Evolutionary conservation across 2,888 invertebrate species (phyloP).

Genomic region (Ditylenchus weischeri): DNA sequence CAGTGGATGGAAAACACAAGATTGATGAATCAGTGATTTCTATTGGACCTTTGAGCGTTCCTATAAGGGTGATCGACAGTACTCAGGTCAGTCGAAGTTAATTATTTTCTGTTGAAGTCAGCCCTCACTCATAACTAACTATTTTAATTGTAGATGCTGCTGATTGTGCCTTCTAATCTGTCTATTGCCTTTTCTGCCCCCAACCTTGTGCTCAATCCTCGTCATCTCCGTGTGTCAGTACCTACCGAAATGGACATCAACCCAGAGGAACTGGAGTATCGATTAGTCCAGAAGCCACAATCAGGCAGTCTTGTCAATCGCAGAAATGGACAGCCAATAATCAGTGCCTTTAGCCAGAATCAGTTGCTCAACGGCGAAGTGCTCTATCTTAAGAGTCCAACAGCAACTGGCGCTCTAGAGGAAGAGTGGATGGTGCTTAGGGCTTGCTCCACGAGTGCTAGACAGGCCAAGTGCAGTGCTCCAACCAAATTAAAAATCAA

Average conservation of each 20-base stretch:
- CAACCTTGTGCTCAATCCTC: slow-evolving; percentile 1
- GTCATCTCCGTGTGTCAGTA: slow-evolving; percentile 15
- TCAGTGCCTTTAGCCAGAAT: slow-evolving; percentile 23
- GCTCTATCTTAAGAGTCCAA: slow-evolving; percentile 2
- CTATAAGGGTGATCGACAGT: slow-evolving; percentile 34
- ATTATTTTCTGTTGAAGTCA: too few species aligned
- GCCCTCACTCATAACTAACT: too few species aligned
- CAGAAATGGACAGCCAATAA: slow-evolving; percentile 8
- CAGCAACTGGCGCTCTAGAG: not conserved
- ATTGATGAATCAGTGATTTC: not conserved
- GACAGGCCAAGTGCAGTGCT: slow-evolving; percentile 21
- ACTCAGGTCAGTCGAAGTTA: slow-evolving; percentile 6
- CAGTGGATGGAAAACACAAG: not conserved
- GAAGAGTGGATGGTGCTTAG: slow-evolving; percentile 5
- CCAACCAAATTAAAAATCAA: slow-evolving; percentile 14
- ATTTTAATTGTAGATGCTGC: not conserved
- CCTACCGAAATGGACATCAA: slow-evolving; percentile 5
- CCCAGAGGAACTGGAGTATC: not conserved
- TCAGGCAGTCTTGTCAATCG: slow-evolving; percentile 6
- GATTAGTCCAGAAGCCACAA: slow-evolving; percentile 7
- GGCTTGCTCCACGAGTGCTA: slow-evolving; percentile 8
- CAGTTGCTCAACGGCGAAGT: slow-evolving; percentile 20
- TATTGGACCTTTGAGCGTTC: slow-evolving; percentile 38
- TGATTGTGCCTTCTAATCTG: slow-evolving; percentile 3
- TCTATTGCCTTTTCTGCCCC: slow-evolving; percentile 3